phyloP scores from a whole-genome alignment of 1,140 invertebrate genomes.

The Leptopilina clavipes region DNA sequence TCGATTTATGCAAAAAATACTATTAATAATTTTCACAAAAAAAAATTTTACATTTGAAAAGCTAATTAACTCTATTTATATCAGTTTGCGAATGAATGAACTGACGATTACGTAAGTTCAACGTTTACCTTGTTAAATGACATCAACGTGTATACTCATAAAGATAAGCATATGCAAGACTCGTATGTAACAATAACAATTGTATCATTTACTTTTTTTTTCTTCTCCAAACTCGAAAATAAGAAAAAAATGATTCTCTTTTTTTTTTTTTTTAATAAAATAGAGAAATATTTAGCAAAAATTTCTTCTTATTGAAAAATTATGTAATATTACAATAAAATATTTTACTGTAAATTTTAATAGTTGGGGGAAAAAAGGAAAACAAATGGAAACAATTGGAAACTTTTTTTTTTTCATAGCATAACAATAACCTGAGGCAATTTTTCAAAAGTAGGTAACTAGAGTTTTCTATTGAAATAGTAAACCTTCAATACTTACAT shows the following conservation, averaged over 20 bases:
- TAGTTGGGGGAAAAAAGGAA: too few species aligned
- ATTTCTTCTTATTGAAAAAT: too few species aligned
- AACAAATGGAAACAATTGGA: too few species aligned
- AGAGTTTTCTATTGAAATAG: conserved; percentile 1
- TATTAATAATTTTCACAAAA: background rate
- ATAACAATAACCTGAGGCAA: background rate
- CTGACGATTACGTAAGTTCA: background rate
- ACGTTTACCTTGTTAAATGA: background rate
- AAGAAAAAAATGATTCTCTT: too few species aligned
- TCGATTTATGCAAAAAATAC: background rate
- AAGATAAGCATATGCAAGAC: background rate
- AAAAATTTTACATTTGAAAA: background rate
- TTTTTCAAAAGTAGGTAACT: background rate
- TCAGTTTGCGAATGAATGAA: background rate
- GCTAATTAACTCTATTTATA: background rate
- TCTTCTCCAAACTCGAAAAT: too few species aligned
- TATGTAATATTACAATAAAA: too few species aligned
- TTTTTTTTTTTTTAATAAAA: too few species aligned
- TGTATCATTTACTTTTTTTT: too few species aligned
- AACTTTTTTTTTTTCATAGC: too few species aligned
- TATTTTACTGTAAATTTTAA: too few species aligned
- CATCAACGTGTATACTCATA: background rate
- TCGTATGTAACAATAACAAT: too few species aligned
- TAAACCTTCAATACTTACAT: conserved; percentile 16
- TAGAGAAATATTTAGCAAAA: too few species aligned